phyloP scores from a whole-genome alignment of 2,113 vertebrate genomes.

The Elaphurus davidianus region DNA sequence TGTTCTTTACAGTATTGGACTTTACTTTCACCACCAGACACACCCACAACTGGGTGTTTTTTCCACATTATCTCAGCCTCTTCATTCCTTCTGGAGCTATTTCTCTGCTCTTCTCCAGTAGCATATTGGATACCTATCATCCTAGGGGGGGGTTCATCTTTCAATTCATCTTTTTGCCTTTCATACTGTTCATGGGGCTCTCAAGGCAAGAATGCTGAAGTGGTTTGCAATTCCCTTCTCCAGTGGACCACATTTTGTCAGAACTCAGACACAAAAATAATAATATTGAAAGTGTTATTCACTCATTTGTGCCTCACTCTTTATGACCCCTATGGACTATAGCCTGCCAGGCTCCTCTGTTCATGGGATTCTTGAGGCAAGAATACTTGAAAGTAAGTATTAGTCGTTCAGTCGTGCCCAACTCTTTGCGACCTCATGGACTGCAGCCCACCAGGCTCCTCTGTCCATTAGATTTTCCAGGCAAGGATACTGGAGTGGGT shows the following conservation, averaged over 20 bases:
- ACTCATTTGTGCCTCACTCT: not conserved
- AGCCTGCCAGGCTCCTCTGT: not conserved
- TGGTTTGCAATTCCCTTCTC: not conserved
- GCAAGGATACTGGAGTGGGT: not conserved
- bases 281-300: not conserved
- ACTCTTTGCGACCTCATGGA: not conserved
- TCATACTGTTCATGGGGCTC: not conserved
- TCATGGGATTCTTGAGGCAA: not conserved
- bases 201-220: not conserved
- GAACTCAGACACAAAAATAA: not conserved
- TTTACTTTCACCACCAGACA: not conserved
- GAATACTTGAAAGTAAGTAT: not conserved
- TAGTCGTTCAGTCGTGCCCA: rapidly evolving
- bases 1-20: not conserved
- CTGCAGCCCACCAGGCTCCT: not conserved
- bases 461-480: not conserved
- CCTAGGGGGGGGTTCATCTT: not conserved
- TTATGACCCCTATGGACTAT: rapidly evolving
- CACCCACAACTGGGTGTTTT: not conserved
- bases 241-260: not conserved
- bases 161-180: not conserved
- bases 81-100: not conserved
- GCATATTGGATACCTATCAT: not conserved
- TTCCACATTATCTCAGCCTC: not conserved
- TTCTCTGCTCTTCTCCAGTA: not conserved